Conservation (phyloP, 2,113 vertebrate genomes). For the Neogobius melanostomus region DNA sequence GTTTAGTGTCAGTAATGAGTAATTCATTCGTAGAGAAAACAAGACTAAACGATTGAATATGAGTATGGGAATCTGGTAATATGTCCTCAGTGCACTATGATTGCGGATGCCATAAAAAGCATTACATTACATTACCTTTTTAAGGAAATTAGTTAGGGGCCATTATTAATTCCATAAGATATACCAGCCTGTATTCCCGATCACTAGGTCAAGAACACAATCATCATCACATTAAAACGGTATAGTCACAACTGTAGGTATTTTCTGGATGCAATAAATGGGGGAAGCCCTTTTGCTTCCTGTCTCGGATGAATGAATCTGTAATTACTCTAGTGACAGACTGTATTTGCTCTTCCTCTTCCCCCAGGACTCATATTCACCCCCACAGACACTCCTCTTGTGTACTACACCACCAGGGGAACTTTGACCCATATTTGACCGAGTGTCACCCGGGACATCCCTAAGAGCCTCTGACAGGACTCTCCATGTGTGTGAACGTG, state of each 20-base stretch:
- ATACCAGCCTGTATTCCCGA: no score
- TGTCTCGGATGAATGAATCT: not conserved
- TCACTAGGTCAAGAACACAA: no score
- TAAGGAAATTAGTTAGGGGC: no score
- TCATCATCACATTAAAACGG: not conserved
- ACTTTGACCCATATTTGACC: constrained; percentile 55
- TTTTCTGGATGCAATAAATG: not conserved
- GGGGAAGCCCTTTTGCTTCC: not conserved
- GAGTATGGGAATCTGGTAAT: not conserved
- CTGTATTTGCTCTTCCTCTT: not conserved
- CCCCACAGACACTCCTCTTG: not conserved
- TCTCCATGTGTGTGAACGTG: constrained; percentile 37
- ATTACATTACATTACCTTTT: not conserved
- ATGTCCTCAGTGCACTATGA: not conserved
- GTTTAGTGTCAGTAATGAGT: constrained; percentile 29
- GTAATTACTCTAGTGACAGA: constrained; percentile 1
- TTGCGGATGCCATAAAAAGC: not conserved
- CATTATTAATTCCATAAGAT: no score
- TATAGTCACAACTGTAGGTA: not conserved
- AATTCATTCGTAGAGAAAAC: constrained; percentile 1
- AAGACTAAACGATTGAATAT: not conserved
- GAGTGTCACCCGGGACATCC: constrained; percentile 31
- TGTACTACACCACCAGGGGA: constrained; percentile 29
- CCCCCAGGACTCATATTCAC: not conserved
- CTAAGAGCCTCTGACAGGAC: constrained; percentile 51